Evolutionary conservation across 2,113 vertebrate genomes (phyloP).

Genomic region (Atlantisia rogersi): DNA sequence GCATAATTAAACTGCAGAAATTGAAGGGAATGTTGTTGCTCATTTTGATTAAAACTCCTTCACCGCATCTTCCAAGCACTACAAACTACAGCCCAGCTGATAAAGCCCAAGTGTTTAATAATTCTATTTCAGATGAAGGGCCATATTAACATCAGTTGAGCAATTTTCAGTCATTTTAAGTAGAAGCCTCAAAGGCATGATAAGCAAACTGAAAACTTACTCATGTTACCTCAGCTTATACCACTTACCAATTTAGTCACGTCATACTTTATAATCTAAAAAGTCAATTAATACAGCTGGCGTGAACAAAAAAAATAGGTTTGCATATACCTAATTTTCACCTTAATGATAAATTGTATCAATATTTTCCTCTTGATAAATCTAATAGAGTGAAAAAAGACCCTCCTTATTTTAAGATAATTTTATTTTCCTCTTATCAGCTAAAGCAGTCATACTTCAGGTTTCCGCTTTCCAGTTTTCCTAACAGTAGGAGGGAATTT

Average conservation of each 20-base stretch:
- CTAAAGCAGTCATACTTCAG: conserved; percentile 50
- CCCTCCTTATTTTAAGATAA: conserved; percentile 6
- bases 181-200: neutral
- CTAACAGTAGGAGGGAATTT: conserved; percentile 79
- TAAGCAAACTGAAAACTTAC: conserved; percentile 37
- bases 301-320: neutral
- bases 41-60: conserved; percentile 8
- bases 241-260: conserved; percentile 28
- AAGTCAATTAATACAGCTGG: conserved; percentile 42
- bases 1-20: neutral
- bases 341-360: conserved; percentile 16
- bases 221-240: neutral
- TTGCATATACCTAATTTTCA: neutral
- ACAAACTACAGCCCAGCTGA: neutral
- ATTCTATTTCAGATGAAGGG: conserved; percentile 28
- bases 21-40: neutral
- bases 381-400: neutral
- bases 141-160: conserved; percentile 39
- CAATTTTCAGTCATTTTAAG: conserved; percentile 25
- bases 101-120: conserved; percentile 18
- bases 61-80: neutral
- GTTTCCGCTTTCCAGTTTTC: conserved; percentile 74
- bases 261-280: conserved; percentile 29
- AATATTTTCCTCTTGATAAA: conserved; percentile 43
- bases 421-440: conserved; percentile 71